These are phyloP conservation scores for Lysiphlebus fabarum DNA, from an alignment of 1,140 invertebrate genomes.

Conservation along the genomic window DNA sequence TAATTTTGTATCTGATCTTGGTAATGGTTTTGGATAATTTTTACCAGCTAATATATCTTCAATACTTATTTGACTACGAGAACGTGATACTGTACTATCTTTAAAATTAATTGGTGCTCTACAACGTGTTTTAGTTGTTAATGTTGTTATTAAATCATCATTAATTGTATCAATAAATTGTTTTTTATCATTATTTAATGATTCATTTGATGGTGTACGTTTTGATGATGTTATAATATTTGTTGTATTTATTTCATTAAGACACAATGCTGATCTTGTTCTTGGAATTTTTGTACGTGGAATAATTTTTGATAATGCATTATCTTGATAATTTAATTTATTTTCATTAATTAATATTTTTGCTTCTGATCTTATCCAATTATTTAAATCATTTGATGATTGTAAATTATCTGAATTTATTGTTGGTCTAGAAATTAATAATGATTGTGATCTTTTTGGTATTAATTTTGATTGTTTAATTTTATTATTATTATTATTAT, in stretches of 20 bases:
- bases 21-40: constrained; percentile 23
- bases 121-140: constrained; percentile 43
- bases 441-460: constrained; percentile 24
- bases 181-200: constrained; percentile 1
- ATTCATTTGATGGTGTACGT: constrained; percentile 8
- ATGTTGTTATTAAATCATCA: constrained; percentile 41
- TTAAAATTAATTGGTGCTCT: constrained; percentile 45
- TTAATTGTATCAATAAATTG: constrained; percentile 18
- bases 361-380: constrained; percentile 40
- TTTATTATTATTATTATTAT: constrained; percentile 24
- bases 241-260: constrained; percentile 19
- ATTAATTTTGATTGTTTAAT: constrained; percentile 28
- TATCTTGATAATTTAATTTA: constrained; percentile 5
- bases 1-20: not conserved
- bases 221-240: constrained; percentile 1
- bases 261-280: constrained; percentile 25
- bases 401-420: too few relatives aligned
- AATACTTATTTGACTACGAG: constrained; percentile 43
- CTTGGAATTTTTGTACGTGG: constrained; percentile 11
- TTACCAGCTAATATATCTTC: constrained; percentile 44
- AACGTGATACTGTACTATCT: constrained; percentile 35
- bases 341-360: constrained; percentile 28
- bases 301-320: not conserved
- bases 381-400: constrained; percentile 42
- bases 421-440: constrained; percentile 8